Evolutionary conservation across 2,113 vertebrate genomes (phyloP).

Genomic region (Piliocolobus tephrosceles): DNA sequence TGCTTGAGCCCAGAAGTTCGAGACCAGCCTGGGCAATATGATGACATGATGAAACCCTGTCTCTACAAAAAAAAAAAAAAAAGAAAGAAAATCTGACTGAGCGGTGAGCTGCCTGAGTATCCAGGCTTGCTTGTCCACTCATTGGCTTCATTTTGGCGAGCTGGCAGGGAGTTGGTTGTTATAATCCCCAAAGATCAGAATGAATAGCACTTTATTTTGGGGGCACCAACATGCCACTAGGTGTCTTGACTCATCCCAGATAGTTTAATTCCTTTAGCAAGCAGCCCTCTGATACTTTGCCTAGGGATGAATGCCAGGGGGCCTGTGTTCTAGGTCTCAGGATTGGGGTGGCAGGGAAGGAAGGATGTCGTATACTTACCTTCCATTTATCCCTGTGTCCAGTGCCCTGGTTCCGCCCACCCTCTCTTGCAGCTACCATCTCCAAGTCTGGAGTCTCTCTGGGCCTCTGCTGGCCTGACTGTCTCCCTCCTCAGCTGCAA

Average conservation of each 20-base stretch:
- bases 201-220: slow-evolving; percentile 17
- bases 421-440: background rate
- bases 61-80: too few relatives aligned
- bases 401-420: background rate
- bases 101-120: background rate
- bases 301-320: background rate
- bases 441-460: background rate
- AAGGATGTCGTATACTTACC: slow-evolving; percentile 36
- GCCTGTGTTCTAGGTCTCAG: background rate
- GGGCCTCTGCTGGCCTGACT: background rate
- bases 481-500: background rate
- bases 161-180: background rate
- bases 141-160: slow-evolving; percentile 41
- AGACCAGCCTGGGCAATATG: too few relatives aligned
- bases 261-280: slow-evolving; percentile 36
- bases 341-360: background rate
- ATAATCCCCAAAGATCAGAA: slow-evolving; percentile 4
- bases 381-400: background rate
- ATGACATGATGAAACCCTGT: too few relatives aligned
- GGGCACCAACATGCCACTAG: background rate
- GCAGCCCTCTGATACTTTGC: slow-evolving; percentile 49
- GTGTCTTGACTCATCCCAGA: background rate
- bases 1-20: too few relatives aligned
- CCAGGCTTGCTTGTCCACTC: background rate
- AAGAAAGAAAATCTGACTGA: background rate